These are phyloP conservation scores for Parnassius smintheus DNA, from an alignment of 2,888 invertebrate species.

Conservation along the genomic window DNA sequence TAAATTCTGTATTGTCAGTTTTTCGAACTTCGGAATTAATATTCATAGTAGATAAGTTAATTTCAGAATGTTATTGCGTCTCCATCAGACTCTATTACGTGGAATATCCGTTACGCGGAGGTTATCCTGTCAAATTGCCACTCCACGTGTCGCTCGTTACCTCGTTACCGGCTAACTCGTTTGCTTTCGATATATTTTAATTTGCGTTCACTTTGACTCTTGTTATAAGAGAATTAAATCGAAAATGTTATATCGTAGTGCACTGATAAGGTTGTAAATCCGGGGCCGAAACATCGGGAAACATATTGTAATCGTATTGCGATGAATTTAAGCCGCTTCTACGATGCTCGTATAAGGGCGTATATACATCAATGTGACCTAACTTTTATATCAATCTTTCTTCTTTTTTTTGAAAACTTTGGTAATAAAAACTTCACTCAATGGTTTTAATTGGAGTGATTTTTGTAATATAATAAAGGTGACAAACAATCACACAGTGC, in stretches of 20 bases:
- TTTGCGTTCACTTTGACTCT: conserved; percentile 4
- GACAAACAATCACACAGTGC: too few species aligned
- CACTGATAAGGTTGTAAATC: not conserved
- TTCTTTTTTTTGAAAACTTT: too few species aligned
- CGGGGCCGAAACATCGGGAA: conserved; percentile 7
- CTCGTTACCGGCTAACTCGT: conserved; percentile 27
- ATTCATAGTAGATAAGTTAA: not conserved
- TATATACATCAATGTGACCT: too few species aligned
- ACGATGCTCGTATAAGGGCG: not conserved
- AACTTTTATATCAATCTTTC: too few species aligned
- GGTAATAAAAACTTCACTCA: too few species aligned
- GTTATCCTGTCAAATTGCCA: conserved; percentile 38
- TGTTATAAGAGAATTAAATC: conserved; percentile 2
- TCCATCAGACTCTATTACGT: not conserved
- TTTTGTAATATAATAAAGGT: too few species aligned
- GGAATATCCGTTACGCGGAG: not conserved
- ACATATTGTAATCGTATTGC: conserved; percentile 25
- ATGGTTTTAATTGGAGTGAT: too few species aligned
- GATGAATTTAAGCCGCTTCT: conserved; percentile 24
- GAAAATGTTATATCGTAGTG: not conserved
- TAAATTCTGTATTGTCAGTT: too few species aligned
- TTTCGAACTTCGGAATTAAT: too few species aligned
- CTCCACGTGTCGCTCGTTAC: conserved; percentile 32
- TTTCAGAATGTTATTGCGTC: not conserved
- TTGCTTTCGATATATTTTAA: conserved; percentile 6